phyloP scores from a whole-genome alignment of 2,888 invertebrate genomes.

The Byasa hedistus region DNA sequence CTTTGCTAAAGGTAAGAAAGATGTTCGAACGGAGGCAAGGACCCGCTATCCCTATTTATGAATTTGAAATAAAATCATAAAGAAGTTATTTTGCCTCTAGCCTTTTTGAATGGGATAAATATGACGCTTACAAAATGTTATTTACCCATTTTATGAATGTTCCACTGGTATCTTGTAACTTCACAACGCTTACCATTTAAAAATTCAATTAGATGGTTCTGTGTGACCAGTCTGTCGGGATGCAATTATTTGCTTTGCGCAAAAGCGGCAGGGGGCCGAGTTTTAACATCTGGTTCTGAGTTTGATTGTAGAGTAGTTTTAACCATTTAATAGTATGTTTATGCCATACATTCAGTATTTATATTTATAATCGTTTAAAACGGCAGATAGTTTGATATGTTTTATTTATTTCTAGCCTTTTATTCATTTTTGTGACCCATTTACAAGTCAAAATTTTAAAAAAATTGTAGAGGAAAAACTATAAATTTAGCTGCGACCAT shows the following conservation, averaged over 20 bases:
- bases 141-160: neutral
- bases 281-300: slow-evolving; percentile 41
- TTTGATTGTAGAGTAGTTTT: slow-evolving; percentile 36
- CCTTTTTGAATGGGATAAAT: neutral
- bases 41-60: too few relatives aligned
- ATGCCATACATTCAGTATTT: neutral
- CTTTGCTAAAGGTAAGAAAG: too few relatives aligned
- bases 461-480: neutral
- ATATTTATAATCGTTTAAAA: neutral
- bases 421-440: neutral
- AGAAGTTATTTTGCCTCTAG: neutral
- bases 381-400: neutral
- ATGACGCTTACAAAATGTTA: neutral
- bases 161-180: slow-evolving; percentile 31
- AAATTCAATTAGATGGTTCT: slow-evolving; percentile 35
- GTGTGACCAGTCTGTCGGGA: slow-evolving; percentile 27
- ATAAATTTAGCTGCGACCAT: neutral
- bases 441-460: neutral
- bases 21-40: too few relatives aligned
- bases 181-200: slow-evolving; percentile 51
- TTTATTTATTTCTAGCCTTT: neutral
- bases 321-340: slow-evolving; percentile 1
- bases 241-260: slow-evolving; percentile 68
- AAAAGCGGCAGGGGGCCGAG: slow-evolving; percentile 45
- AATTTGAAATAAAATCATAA: neutral